Evolutionary conservation across 2,113 vertebrate species (phyloP).

Genomic region (Crotophaga sulcirostris): DNA sequence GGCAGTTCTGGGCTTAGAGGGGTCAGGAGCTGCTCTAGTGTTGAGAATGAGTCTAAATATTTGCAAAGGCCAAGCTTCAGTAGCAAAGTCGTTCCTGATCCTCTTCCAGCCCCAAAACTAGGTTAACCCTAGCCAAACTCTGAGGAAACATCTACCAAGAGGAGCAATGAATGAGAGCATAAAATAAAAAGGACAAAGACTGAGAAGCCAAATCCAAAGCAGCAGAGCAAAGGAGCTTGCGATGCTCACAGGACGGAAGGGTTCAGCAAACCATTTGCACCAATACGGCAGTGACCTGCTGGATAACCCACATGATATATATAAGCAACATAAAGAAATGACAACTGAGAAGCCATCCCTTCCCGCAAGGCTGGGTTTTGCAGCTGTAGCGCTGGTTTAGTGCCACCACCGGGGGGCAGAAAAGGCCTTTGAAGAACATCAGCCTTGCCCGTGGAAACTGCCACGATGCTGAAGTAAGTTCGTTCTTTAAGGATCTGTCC

Average conservation of each 20-base stretch:
- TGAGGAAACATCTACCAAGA: not conserved
- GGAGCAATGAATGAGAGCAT: not conserved
- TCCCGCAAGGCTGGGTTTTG: not conserved
- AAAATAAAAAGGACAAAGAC: not conserved
- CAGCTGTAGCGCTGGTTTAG: not conserved
- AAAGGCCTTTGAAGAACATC: slow-evolving; percentile 52
- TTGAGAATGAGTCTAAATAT: not conserved
- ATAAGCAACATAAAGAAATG: not conserved
- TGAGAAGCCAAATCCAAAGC: not conserved
- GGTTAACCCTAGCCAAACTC: not conserved
- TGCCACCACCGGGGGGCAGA: slow-evolving; percentile 75
- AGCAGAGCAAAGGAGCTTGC: not conserved
- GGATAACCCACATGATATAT: accelerated
- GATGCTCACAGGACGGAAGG: accelerated
- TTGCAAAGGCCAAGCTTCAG: not conserved
- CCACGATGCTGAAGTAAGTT: accelerated
- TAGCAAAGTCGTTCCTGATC: not conserved
- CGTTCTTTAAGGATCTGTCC: not conserved
- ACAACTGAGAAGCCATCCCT: not conserved
- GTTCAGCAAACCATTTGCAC: not conserved
- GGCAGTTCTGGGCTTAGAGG: accelerated
- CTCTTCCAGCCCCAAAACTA: not conserved
- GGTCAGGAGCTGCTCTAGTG: not conserved
- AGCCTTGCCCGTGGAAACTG: not conserved
- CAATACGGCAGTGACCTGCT: not conserved